phyloP scores from a whole-genome alignment of 2,888 invertebrate genomes.

The Rhopalosiphum nymphaeae region DNA sequence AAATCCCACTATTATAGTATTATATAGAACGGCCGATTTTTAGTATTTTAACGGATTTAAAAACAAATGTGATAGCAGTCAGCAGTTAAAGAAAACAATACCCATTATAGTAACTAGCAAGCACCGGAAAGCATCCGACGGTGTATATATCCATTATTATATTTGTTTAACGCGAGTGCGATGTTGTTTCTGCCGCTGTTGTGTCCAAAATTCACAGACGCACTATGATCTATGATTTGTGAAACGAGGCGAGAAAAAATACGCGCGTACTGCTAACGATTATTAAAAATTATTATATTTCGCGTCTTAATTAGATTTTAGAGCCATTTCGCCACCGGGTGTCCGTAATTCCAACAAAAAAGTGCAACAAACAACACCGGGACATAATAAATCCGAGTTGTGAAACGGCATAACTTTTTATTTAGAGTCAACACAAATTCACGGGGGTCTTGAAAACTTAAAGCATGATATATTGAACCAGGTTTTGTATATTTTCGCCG shows the following conservation, averaged over 20 bases:
- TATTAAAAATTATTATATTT: conserved; percentile 63
- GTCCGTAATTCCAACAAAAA: conserved; percentile 57
- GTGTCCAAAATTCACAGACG: conserved; percentile 49
- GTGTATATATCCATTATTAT: conserved; percentile 8
- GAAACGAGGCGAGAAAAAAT: conserved; percentile 49
- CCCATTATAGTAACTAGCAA: neutral
- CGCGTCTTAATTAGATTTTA: conserved; percentile 64
- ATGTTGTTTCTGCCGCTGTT: conserved; percentile 34
- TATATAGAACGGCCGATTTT: neutral
- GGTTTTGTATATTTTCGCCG: conserved; percentile 58
- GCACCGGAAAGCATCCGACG: conserved; percentile 18
- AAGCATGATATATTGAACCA: conserved; percentile 63
- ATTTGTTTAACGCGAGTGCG: neutral
- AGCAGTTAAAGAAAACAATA: conserved; percentile 27
- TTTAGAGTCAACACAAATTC: conserved; percentile 59
- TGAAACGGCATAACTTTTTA: conserved; percentile 64
- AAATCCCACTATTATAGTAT: neutral
- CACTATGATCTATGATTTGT: conserved; percentile 60
- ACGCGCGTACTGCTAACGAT: conserved; percentile 42
- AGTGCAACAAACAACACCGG: conserved; percentile 59
- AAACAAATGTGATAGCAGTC: conserved; percentile 25
- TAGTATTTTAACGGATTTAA: neutral
- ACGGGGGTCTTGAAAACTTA: conserved; percentile 65
- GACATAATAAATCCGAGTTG: conserved; percentile 64
- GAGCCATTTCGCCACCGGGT: conserved; percentile 62